Evolutionary conservation across 2,113 vertebrate species (phyloP).

Genomic region (Ptilorrhoa leucosticta): DNA sequence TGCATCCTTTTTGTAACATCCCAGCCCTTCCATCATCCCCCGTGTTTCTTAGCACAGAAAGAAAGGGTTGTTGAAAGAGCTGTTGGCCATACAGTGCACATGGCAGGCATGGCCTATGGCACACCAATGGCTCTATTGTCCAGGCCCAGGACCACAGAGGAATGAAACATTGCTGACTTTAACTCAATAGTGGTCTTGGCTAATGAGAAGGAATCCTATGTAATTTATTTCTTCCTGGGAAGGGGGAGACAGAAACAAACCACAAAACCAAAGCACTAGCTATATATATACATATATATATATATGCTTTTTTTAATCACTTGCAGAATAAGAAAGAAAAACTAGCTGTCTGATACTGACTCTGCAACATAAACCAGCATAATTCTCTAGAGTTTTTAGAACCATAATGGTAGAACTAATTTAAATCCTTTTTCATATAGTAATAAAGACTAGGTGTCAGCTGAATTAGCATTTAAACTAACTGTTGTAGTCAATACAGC

Average conservation of each 20-base stretch:
- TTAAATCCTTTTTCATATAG: background rate
- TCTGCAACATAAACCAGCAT: background rate
- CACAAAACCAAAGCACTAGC: background rate
- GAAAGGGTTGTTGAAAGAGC: conserved; percentile 18
- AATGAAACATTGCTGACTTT: conserved; percentile 19
- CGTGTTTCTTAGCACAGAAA: background rate
- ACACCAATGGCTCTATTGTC: conserved; percentile 16
- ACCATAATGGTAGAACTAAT: background rate
- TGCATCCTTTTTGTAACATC: background rate
- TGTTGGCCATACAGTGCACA: background rate
- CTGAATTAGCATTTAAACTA: conserved; percentile 39
- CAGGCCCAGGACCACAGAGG: background rate
- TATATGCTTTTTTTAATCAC: background rate
- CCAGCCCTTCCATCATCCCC: background rate
- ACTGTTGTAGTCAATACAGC: background rate
- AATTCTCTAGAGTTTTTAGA: background rate
- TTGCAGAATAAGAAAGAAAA: background rate
- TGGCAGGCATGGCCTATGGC: background rate
- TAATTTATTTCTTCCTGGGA: conserved; percentile 6
- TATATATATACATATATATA: background rate
- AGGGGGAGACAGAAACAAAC: background rate
- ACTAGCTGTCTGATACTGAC: background rate
- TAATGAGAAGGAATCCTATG: conserved; percentile 15
- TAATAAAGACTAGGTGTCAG: background rate
- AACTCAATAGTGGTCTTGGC: background rate